These are phyloP conservation scores for Pterocles orientalis DNA, from an alignment of 2,113 vertebrate genomes.

Conservation along the genomic window DNA sequence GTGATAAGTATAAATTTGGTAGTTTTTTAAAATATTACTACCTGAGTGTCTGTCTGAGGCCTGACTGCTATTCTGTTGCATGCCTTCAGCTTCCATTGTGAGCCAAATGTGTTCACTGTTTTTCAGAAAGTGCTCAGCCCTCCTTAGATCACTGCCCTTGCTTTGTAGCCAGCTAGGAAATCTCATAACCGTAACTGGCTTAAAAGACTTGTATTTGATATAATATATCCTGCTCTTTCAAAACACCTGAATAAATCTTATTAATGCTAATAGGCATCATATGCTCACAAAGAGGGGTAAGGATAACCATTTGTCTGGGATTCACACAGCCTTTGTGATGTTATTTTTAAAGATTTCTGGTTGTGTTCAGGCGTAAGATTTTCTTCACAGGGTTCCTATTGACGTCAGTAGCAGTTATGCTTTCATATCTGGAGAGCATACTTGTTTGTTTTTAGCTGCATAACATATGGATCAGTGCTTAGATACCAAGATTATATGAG, in stretches of 20 bases:
- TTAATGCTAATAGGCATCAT: background rate
- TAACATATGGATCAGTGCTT: background rate
- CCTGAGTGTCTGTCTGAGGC: background rate
- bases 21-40: background rate
- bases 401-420: background rate
- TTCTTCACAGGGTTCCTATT: background rate
- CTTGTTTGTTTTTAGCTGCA: background rate
- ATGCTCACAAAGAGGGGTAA: background rate
- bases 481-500: background rate
- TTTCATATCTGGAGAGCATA: background rate
- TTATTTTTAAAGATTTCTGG: background rate
- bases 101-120: background rate
- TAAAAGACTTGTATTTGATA: background rate
- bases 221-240: background rate
- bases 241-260: background rate
- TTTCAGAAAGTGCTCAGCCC: background rate
- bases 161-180: background rate
- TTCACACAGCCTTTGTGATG: background rate
- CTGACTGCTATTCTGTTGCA: fast-evolving
- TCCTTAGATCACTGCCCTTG: background rate
- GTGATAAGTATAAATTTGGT: background rate
- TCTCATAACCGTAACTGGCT: background rate
- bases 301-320: background rate
- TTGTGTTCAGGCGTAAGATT: background rate
- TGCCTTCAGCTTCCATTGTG: background rate